Evolutionary conservation across 2,113 vertebrate species (phyloP), one percentile per base, ranked within the genome.

Genomic region (Triplophysa dalaica): DNA sequence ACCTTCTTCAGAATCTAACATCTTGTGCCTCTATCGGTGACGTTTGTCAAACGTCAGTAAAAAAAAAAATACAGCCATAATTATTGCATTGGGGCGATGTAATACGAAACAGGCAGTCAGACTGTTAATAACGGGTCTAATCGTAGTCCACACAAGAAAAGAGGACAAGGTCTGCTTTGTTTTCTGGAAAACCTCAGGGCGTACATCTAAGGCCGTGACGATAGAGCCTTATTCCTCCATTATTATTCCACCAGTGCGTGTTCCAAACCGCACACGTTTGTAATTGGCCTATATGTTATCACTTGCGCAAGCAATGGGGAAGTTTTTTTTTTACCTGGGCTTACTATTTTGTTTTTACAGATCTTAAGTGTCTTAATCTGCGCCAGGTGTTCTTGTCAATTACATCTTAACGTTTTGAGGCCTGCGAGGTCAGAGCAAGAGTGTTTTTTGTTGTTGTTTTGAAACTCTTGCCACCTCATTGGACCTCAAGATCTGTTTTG

Each of bases 351-450:
- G 70, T 81, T 81, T 72, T 78, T 75, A 61, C 54, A 77, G 48
- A 75, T 65, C 61, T 83, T 80, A 78, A 81, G 85, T 83, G 85
- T 89, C 87, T 87, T 79, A 82, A 85, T 84, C 82, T 82, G 48
- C 79, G 52, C 81, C 43, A 66, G 86, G 86, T 86, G 84, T 90
- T 88, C 87, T 90, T 86, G 74, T 65, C 80, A 81, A 70, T 79
- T 76, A 70, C 50, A 83, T 74, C 50, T 14, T 67, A 75, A 50
- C 26, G 60, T 41, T 50, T 68, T 19, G 29, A 13, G n/a, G 14
- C 52, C 79, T 14, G 24, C 41, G 61, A 43, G 33, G 70, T 79
- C 82, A 61, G 60, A 74, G 38, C 33, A 74, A 74, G 69, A 21
- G 26, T 16, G 29, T 43, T 60, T 73, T 22, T 17, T 1, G 2